Conservation (phyloP, 2,113 vertebrate genomes). For the Cynoglossus semilaevis region DNA sequence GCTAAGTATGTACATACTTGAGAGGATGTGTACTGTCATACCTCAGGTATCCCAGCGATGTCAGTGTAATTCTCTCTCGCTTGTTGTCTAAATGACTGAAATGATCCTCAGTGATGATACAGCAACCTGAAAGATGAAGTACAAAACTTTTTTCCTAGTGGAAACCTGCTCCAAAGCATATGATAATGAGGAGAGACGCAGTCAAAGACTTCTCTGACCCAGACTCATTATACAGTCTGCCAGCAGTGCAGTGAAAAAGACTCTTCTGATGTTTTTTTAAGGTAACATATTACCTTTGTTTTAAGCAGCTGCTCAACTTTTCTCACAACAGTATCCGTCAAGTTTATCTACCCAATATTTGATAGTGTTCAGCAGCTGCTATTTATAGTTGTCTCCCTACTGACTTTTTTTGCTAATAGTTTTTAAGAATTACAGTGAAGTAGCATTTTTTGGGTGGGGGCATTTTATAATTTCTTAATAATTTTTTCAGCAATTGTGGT, state of each 20-base stretch:
- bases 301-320: too few relatives aligned
- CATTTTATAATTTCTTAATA: too few relatives aligned
- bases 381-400: too few relatives aligned
- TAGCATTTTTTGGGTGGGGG: too few relatives aligned
- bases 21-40: constrained; percentile 7
- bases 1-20: constrained; percentile 1
- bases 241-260: background rate
- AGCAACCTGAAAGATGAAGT: background rate
- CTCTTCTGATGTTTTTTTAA: background rate
- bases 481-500: too few relatives aligned
- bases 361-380: background rate
- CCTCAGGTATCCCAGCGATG: background rate
- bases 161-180: background rate
- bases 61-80: background rate
- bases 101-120: background rate
- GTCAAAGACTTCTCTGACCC: background rate
- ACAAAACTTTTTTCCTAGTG: background rate
- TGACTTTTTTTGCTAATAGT: too few relatives aligned
- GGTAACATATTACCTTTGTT: too few relatives aligned
- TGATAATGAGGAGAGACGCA: background rate
- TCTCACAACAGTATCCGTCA: too few relatives aligned
- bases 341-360: background rate
- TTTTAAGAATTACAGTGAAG: too few relatives aligned
- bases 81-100: background rate
- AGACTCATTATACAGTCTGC: background rate